These are phyloP conservation scores for Leucophenga montana DNA, from an alignment of 2,888 invertebrate species.

Conservation along the genomic window DNA sequence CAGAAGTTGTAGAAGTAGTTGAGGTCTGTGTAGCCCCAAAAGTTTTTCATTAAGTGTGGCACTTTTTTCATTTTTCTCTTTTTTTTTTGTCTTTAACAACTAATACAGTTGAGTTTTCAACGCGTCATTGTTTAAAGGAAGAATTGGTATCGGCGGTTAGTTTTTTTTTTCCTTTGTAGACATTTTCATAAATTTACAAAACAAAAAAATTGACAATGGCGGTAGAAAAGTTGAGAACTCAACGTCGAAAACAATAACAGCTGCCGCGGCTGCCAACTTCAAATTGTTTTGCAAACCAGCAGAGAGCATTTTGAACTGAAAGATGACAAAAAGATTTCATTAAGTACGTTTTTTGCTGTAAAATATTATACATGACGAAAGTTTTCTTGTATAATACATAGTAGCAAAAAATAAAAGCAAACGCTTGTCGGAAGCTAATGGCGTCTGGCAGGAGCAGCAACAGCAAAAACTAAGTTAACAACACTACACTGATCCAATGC, in stretches of 20 bases:
- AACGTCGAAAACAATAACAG: conserved; percentile 52
- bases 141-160: conserved; percentile 23
- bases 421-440: conserved; percentile 34
- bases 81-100: too few species aligned
- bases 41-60: conserved; percentile 40
- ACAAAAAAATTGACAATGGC: conserved; percentile 51
- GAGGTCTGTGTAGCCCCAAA: conserved; percentile 32
- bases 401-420: conserved; percentile 43
- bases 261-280: conserved; percentile 40
- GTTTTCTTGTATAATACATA: conserved; percentile 37
- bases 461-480: conserved; percentile 30
- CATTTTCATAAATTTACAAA: conserved; percentile 41
- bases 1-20: conserved; percentile 46
- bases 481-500: not conserved
- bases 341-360: conserved; percentile 60
- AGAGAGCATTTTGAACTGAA: conserved; percentile 47
- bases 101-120: too few species aligned
- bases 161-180: conserved; percentile 32
- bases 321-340: conserved; percentile 71
- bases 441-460: conserved; percentile 7
- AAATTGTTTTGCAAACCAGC: conserved; percentile 42
- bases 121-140: not conserved
- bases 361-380: conserved; percentile 25
- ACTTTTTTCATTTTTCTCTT: conserved; percentile 11
- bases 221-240: conserved; percentile 29